Conservation (phyloP, 2,113 vertebrate species). For the Cebidichthys violaceus region DNA sequence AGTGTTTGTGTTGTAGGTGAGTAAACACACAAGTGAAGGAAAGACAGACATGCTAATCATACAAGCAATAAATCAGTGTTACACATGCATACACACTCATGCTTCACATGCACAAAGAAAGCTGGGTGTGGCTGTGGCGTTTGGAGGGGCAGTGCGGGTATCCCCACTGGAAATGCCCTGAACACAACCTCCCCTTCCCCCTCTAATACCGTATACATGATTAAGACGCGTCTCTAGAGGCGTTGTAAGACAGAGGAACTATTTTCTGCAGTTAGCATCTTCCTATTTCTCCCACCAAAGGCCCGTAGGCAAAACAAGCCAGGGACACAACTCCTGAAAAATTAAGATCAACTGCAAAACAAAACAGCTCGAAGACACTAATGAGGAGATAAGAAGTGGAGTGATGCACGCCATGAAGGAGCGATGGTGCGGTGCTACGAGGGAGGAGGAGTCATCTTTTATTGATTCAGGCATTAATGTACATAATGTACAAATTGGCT, state of each 20-base stretch:
- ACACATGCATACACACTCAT: slow-evolving; percentile 40
- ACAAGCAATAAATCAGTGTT: slow-evolving; percentile 41
- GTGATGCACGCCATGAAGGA: slow-evolving; percentile 36
- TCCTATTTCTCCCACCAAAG: slow-evolving; percentile 14
- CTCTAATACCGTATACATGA: slow-evolving; percentile 56
- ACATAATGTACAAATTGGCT: slow-evolving; percentile 68
- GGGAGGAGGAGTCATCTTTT: slow-evolving; percentile 56
- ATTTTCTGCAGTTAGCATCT: slow-evolving; percentile 24
- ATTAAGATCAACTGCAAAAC: slow-evolving; percentile 22
- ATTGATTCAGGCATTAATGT: slow-evolving; percentile 72
- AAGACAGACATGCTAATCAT: slow-evolving; percentile 35
- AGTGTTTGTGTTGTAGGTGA: slow-evolving; percentile 28
- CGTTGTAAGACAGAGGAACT: slow-evolving; percentile 33
- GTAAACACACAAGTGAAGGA: slow-evolving; percentile 13
- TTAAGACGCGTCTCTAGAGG: slow-evolving; percentile 65
- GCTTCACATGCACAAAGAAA: slow-evolving; percentile 58
- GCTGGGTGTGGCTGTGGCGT: slow-evolving; percentile 58
- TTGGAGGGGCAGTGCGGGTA: slow-evolving; percentile 46
- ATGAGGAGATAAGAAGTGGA: slow-evolving; percentile 47
- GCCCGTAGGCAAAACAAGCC: slow-evolving; percentile 7
- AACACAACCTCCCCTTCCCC: slow-evolving; percentile 56
- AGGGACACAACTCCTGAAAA: slow-evolving; percentile 14
- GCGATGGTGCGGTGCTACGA: slow-evolving; percentile 19
- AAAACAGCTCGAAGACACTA: slow-evolving; percentile 32
- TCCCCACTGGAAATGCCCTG: slow-evolving; percentile 71